Evolutionary conservation across 2,113 vertebrate genomes (phyloP).

Genomic region (Corythaeola cristata): DNA sequence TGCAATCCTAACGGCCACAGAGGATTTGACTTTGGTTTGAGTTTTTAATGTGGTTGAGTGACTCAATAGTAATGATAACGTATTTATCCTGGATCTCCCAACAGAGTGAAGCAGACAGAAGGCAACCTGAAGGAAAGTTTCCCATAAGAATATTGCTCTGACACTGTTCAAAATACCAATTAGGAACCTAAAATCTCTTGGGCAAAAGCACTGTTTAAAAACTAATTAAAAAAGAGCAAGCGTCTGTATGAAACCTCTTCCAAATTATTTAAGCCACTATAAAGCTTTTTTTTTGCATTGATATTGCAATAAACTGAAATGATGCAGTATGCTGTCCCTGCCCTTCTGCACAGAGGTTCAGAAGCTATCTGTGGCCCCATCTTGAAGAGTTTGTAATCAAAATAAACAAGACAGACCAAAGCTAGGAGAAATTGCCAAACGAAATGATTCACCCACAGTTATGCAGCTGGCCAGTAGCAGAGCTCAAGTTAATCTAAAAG

Average conservation of each 20-base stretch:
- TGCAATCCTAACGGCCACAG: neutral
- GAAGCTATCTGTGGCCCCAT: neutral
- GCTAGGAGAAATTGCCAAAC: neutral
- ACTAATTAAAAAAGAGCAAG: neutral
- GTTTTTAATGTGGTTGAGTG: neutral
- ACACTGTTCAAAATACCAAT: neutral
- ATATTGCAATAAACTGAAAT: neutral
- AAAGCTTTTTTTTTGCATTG: neutral
- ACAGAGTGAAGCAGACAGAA: neutral
- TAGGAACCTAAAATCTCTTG: neutral
- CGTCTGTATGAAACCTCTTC: neutral
- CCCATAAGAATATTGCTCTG: neutral
- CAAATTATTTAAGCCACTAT: neutral
- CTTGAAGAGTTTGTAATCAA: neutral
- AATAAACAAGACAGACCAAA: neutral
- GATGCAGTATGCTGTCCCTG: neutral
- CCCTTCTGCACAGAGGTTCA: neutral
- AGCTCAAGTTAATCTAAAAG: neutral
- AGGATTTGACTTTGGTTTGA: neutral
- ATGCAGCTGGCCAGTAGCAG: neutral
- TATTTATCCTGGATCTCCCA: neutral
- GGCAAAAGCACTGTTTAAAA: neutral
- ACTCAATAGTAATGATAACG: neutral
- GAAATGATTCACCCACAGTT: neutral
- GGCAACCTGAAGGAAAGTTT: neutral